phyloP scores from a whole-genome alignment of 1,140 invertebrate species.

The Chrysoperla carnea region DNA sequence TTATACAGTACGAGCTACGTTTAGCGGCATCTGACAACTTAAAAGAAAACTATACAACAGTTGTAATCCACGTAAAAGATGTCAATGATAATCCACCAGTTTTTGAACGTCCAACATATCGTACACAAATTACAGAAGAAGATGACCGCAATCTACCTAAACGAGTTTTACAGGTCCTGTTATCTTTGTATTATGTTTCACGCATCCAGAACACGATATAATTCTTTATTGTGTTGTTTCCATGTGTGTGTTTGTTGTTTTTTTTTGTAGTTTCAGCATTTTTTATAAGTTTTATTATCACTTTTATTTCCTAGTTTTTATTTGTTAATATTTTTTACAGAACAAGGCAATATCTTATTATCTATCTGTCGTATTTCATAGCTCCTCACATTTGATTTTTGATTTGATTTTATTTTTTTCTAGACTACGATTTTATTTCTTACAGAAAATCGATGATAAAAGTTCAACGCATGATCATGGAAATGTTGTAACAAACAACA shows the following conservation, averaged over 20 bases:
- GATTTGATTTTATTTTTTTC: too few relatives aligned
- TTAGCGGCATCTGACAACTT: constrained; percentile 87
- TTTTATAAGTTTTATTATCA: constrained; percentile 1
- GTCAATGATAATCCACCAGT: constrained; percentile 77
- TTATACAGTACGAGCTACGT: constrained; percentile 70
- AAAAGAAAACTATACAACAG: constrained; percentile 89
- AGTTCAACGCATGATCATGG: too few relatives aligned
- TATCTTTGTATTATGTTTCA: too few relatives aligned
- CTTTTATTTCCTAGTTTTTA: too few relatives aligned
- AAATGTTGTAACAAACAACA: too few relatives aligned
- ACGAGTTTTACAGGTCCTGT: constrained; percentile 62
- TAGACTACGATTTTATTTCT: too few relatives aligned
- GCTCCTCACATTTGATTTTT: too few relatives aligned
- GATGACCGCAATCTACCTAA: constrained; percentile 88
- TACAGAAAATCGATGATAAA: too few relatives aligned
- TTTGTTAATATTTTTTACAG: too few relatives aligned
- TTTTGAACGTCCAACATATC: constrained; percentile 84
- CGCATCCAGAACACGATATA: constrained; percentile 22
- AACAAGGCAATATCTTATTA: too few relatives aligned
- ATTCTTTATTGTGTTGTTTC: constrained; percentile 16
- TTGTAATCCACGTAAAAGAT: constrained; percentile 90
- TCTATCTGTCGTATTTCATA: too few relatives aligned
- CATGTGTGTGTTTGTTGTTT: constrained; percentile 10
- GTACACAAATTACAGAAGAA: constrained; percentile 89
- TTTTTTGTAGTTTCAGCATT: constrained; percentile 6